Conservation (phyloP, 2,888 invertebrate genomes). For the Andricus quercusramuli region DNA sequence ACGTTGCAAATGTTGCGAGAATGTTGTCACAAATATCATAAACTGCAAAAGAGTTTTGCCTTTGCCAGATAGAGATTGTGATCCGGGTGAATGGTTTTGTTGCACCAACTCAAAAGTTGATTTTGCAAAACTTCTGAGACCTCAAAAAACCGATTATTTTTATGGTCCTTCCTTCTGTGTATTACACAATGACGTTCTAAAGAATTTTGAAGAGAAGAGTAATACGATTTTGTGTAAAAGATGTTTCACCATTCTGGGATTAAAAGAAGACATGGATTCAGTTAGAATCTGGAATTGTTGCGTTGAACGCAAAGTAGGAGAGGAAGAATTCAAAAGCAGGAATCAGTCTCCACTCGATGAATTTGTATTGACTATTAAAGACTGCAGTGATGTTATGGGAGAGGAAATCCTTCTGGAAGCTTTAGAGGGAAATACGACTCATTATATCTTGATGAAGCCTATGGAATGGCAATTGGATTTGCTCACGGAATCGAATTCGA, state of each 20-base stretch:
- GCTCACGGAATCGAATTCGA: slow-evolving; percentile 60
- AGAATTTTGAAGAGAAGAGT: slow-evolving; percentile 60
- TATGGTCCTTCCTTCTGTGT: slow-evolving; percentile 68
- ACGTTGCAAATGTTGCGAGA: slow-evolving; percentile 69
- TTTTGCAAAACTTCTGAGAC: slow-evolving; percentile 57
- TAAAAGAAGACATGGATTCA: slow-evolving; percentile 57
- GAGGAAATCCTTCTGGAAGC: slow-evolving; percentile 69
- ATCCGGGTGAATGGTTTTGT: slow-evolving; percentile 75
- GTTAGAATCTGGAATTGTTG: slow-evolving; percentile 73
- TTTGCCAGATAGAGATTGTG: slow-evolving; percentile 69
- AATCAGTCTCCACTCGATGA: slow-evolving; percentile 61
- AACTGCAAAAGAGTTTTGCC: slow-evolving; percentile 69
- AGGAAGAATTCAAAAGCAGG: slow-evolving; percentile 40
- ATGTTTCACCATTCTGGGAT: slow-evolving; percentile 70
- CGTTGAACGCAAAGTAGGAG: slow-evolving; percentile 61
- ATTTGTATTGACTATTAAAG: slow-evolving; percentile 68
- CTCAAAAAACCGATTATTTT: slow-evolving; percentile 69
- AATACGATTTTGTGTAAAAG: slow-evolving; percentile 67
- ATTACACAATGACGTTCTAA: slow-evolving; percentile 63
- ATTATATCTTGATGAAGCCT: slow-evolving; percentile 67
- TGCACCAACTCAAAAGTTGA: slow-evolving; percentile 65
- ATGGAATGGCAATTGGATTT: slow-evolving; percentile 72
- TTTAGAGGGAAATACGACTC: slow-evolving; percentile 59
- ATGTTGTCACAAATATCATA: slow-evolving; percentile 63
- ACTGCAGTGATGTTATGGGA: slow-evolving; percentile 62